Percentiles rank a stretch among this genome's conserved stretches.
Evolutionary conservation across 2,797 vertebrate species (phyloP).

Genomic region (Toxotes lorentzi): DNA sequence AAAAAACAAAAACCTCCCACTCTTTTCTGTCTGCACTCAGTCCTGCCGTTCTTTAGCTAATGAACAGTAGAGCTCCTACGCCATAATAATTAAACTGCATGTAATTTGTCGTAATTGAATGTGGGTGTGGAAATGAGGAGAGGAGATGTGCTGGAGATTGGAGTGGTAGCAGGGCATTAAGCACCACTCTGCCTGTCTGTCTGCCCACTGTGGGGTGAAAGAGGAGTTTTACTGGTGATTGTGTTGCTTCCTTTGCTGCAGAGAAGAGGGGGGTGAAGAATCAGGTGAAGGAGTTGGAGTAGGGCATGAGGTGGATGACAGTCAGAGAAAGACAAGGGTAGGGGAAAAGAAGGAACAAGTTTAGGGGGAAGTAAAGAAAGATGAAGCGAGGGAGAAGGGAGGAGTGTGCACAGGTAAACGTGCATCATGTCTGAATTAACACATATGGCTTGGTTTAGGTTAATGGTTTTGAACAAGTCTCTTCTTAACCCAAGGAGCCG

Average conservation of each 20-base stretch:
- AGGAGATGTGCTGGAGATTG: slow-evolving; percentile 54
- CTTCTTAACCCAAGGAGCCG: not conserved
- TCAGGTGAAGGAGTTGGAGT: slow-evolving; percentile 7
- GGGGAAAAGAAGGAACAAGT: not conserved
- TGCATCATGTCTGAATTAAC: slow-evolving; percentile 3
- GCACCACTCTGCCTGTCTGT: slow-evolving; percentile 23
- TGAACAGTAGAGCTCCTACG: slow-evolving; percentile 65
- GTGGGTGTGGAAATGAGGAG: slow-evolving; percentile 55
- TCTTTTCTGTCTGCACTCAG: slow-evolving; percentile 40
- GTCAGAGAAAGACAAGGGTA: not conserved
- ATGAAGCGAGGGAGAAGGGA: not conserved
- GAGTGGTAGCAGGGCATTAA: slow-evolving; percentile 41
- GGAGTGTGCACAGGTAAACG: not conserved
- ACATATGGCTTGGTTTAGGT: not conserved
- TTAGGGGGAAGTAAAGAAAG: not conserved
- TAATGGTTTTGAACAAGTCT: not conserved
- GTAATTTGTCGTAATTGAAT: slow-evolving; percentile 75
- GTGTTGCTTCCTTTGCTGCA: slow-evolving; percentile 39
- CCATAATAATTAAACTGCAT: slow-evolving; percentile 74
- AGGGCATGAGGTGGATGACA: not conserved
- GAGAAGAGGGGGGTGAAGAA: slow-evolving; percentile 11
- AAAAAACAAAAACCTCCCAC: slow-evolving; percentile 22
- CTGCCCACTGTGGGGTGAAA: slow-evolving; percentile 15
- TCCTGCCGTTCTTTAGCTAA: slow-evolving; percentile 68
- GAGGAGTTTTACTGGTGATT: slow-evolving; percentile 34